Percentiles rank a stretch among this genome's conserved stretches.
These are phyloP conservation scores for Ptychadena robeensis DNA, from an alignment of 2,797 vertebrate genomes.

Conservation along the genomic window DNA sequence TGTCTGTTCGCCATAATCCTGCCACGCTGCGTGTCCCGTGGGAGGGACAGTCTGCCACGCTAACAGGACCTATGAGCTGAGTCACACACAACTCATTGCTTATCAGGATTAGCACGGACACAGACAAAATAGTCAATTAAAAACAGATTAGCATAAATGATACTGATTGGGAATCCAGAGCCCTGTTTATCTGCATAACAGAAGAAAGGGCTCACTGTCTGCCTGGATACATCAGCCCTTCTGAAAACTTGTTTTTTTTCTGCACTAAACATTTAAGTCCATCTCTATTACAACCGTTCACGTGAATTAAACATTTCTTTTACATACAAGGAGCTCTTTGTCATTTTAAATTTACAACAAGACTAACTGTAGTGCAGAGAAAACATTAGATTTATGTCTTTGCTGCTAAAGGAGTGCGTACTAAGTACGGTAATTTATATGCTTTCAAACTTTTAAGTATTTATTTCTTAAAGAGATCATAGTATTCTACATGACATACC, in stretches of 20 bases:
- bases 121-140: slow-evolving; percentile 63
- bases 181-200: slow-evolving; percentile 52
- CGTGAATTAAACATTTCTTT: background rate
- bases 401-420: background rate
- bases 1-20: slow-evolving; percentile 45
- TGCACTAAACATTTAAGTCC: background rate
- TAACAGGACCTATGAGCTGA: slow-evolving; percentile 57
- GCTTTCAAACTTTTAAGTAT: background rate
- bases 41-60: slow-evolving; percentile 47
- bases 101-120: slow-evolving; percentile 61
- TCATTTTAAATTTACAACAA: too few species aligned
- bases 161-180: slow-evolving; percentile 53
- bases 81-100: slow-evolving; percentile 58
- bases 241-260: background rate
- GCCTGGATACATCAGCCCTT: slow-evolving; percentile 26
- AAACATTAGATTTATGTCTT: too few species aligned
- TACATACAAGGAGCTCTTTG: background rate
- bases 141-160: slow-evolving; percentile 63
- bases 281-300: background rate
- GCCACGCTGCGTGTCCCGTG: slow-evolving; percentile 36
- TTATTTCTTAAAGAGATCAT: background rate
- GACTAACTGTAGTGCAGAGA: too few species aligned
- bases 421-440: background rate
- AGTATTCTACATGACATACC: background rate
- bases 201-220: slow-evolving; percentile 35